Conservation (phyloP, 2,888 invertebrate genomes). For the Cyclophora albipunctata region DNA sequence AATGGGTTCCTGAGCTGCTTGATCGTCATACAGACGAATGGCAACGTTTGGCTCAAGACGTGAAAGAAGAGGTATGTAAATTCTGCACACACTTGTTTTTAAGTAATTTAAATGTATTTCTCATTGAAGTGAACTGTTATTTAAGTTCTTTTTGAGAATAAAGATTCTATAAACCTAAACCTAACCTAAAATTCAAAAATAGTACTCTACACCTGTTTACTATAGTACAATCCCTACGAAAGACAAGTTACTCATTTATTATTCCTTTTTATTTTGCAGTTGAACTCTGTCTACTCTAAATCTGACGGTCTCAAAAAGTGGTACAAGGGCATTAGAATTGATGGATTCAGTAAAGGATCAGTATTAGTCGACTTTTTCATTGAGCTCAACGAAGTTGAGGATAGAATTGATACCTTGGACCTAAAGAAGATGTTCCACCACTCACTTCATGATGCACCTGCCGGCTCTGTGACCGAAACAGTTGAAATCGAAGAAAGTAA, state of each 20-base stretch:
- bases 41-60: constrained; percentile 86
- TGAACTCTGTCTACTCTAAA: constrained; percentile 87
- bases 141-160: too few relatives aligned
- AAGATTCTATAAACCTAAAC: too few relatives aligned
- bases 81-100: too few relatives aligned
- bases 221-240: too few relatives aligned
- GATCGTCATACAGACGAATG: constrained; percentile 92
- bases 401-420: constrained; percentile 81
- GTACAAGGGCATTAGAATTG: constrained; percentile 90
- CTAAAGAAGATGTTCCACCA: constrained; percentile 82
- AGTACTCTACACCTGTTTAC: too few relatives aligned
- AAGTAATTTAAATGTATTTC: too few relatives aligned
- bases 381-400: constrained; percentile 84
- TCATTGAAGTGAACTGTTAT: too few relatives aligned
- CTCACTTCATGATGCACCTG: constrained; percentile 71
- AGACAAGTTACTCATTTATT: background rate
- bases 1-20: constrained; percentile 89
- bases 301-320: constrained; percentile 84
- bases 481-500: constrained; percentile 31
- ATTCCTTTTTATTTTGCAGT: constrained; percentile 68
- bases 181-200: too few relatives aligned
- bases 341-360: constrained; percentile 91
- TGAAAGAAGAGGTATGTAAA: constrained; percentile 82
- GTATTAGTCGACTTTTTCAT: constrained; percentile 92
- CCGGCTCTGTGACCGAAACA: constrained; percentile 62